Conservation (phyloP, 2,888 invertebrate genomes). For the Fragum fragum region DNA sequence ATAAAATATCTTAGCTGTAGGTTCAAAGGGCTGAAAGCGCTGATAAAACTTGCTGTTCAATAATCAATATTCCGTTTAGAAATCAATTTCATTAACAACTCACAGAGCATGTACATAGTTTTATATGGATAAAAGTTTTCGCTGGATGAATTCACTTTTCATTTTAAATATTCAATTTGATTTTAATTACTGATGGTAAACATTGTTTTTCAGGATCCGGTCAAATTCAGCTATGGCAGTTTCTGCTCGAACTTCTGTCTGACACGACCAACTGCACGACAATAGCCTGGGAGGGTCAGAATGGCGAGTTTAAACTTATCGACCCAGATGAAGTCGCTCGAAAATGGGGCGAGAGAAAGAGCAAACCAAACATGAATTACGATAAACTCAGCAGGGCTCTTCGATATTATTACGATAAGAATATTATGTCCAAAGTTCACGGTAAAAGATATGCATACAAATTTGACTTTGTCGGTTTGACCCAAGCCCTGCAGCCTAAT, state of each 20-base stretch:
- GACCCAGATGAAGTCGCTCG: constrained; percentile 98
- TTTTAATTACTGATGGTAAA: too few species aligned
- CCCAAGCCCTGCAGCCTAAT: constrained; percentile 91
- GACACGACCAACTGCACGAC: constrained; percentile 95
- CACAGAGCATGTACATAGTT: too few species aligned
- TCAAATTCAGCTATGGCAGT: constrained; percentile 99
- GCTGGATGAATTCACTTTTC: too few species aligned
- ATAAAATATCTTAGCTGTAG: too few species aligned
- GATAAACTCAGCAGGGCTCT: constrained; percentile 97
- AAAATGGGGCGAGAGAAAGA: constrained; percentile 97
- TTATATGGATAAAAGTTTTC: too few species aligned
- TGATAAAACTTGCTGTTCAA: too few species aligned
- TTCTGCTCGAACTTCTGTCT: constrained; percentile 97
- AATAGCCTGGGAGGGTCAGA: constrained; percentile 98
- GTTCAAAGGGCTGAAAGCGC: too few species aligned
- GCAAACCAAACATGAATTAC: constrained; percentile 99
- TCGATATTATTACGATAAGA: constrained; percentile 99
- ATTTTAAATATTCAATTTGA: too few species aligned
- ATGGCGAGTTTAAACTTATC: constrained; percentile 97
- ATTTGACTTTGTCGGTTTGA: constrained; percentile 96
- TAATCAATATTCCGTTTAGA: too few species aligned
- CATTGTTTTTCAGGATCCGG: constrained; percentile 89
- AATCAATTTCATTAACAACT: too few species aligned
- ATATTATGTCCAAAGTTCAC: constrained; percentile 99
- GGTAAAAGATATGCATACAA: constrained; percentile 98